phyloP scores from a whole-genome alignment of 2,113 vertebrate species.

The Gnathonemus echidnorhynchus region DNA sequence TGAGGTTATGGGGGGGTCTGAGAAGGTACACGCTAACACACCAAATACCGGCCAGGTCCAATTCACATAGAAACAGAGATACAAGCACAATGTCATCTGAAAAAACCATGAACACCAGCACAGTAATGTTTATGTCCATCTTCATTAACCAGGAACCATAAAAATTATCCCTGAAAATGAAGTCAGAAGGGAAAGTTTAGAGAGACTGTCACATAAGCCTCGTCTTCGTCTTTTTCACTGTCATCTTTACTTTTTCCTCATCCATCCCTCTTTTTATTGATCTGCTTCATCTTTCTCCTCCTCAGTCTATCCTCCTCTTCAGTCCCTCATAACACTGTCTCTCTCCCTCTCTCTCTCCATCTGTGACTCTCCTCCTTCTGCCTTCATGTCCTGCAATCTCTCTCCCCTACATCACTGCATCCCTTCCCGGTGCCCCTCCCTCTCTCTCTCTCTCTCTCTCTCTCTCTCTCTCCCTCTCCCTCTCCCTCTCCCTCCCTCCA shows the following conservation, averaged over 20 bases:
- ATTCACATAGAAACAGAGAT: neutral
- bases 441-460: slow-evolving; percentile 27
- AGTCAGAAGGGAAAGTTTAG: neutral
- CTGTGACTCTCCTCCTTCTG: neutral
- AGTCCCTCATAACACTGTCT: neutral
- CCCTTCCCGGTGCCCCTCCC: slow-evolving; percentile 35
- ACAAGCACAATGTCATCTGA: neutral
- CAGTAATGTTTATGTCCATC: neutral
- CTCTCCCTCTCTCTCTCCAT: neutral
- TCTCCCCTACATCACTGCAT: neutral
- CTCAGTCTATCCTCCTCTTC: neutral
- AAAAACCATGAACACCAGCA: neutral
- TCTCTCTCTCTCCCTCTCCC: slow-evolving; percentile 33
- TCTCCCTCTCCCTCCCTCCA: slow-evolving; percentile 35
- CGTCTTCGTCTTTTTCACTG: neutral
- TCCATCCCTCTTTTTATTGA: neutral
- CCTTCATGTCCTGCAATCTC: neutral
- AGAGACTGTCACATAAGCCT: neutral
- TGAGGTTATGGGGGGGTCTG: neutral
- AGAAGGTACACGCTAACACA: neutral
- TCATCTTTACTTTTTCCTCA: neutral
- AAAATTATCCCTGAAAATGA: neutral
- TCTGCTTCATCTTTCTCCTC: neutral
- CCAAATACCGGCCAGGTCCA: neutral
- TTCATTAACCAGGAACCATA: neutral